Evolutionary conservation across 2,888 invertebrate genomes (phyloP).

Genomic region (Eilema caniola): DNA sequence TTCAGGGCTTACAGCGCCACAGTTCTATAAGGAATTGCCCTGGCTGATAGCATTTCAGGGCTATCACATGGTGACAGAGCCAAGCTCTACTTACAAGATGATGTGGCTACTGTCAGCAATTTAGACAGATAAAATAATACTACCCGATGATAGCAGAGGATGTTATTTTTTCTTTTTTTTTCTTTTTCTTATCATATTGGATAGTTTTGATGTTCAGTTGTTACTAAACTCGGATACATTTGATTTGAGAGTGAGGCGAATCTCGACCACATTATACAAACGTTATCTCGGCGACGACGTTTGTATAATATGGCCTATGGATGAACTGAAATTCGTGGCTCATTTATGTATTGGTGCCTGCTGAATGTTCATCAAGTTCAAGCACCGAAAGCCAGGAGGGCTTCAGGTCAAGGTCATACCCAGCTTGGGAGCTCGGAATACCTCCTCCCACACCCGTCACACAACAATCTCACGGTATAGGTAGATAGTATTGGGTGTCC

Average conservation of each 20-base stretch:
- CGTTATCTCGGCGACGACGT: slow-evolving; percentile 13
- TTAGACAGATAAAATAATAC: no score
- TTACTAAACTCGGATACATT: neutral
- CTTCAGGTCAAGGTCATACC: slow-evolving; percentile 11
- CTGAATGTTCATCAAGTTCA: slow-evolving; percentile 16
- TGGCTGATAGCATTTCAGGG: no score
- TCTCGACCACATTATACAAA: neutral
- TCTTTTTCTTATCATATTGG: no score
- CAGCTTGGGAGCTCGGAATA: neutral
- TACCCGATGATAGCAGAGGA: no score
- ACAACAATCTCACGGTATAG: neutral
- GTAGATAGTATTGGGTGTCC: no score
- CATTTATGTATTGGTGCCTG: slow-evolving; percentile 25
- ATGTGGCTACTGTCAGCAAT: no score
- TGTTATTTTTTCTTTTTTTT: no score
- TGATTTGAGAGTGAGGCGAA: neutral
- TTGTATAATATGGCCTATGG: slow-evolving; percentile 18
- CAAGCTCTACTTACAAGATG: no score
- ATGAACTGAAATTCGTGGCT: neutral
- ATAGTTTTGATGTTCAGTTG: no score
- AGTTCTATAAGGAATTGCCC: no score
- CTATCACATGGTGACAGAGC: neutral
- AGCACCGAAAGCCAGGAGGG: neutral
- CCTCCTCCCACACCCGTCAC: neutral
- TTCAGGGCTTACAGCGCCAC: neutral